Evolutionary conservation across 2,797 vertebrate species (phyloP).

Genomic region (Natrix natrix): DNA sequence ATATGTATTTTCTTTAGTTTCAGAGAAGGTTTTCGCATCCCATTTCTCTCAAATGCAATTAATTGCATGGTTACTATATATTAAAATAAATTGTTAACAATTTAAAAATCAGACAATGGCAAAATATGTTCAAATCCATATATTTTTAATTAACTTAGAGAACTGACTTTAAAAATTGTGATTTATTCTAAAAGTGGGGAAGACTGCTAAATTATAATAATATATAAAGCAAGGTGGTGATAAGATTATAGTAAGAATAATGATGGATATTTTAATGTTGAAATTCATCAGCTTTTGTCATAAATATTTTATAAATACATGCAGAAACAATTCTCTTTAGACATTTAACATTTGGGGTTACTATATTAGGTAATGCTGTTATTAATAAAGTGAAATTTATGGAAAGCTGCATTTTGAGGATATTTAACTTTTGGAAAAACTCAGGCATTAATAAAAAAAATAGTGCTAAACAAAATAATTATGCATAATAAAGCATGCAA

Average conservation of each 20-base stretch:
- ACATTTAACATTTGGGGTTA: constrained; percentile 30
- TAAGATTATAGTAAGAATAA: constrained; percentile 19
- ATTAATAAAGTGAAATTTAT: constrained; percentile 30
- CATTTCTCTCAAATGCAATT: background rate
- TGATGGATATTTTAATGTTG: constrained; percentile 12
- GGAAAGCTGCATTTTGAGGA: constrained; percentile 38
- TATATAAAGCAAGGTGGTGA: background rate
- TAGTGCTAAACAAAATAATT: constrained; percentile 23
- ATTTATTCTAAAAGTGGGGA: constrained; percentile 24
- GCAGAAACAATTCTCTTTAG: constrained; percentile 35
- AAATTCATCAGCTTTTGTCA: constrained; percentile 39
- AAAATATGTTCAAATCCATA: constrained; percentile 35
- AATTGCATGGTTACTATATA: constrained; percentile 57
- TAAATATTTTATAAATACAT: constrained; percentile 35
- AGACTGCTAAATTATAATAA: constrained; percentile 25
- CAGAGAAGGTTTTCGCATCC: constrained; percentile 45
- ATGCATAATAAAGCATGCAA: constrained; percentile 20
- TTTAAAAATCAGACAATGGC: constrained; percentile 13
- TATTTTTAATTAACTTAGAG: constrained; percentile 32
- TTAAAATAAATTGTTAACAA: constrained; percentile 42
- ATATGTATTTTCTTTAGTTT: constrained; percentile 59
- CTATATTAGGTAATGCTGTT: constrained; percentile 21
- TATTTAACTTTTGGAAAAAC: constrained; percentile 17
- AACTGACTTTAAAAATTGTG: constrained; percentile 42
- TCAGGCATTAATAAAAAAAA: constrained; percentile 1